Percentiles rank a stretch among this genome's conserved stretches.
Evolutionary conservation across 1,140 invertebrate genomes (phyloP).

Genomic region (Penaeus indicus): DNA sequence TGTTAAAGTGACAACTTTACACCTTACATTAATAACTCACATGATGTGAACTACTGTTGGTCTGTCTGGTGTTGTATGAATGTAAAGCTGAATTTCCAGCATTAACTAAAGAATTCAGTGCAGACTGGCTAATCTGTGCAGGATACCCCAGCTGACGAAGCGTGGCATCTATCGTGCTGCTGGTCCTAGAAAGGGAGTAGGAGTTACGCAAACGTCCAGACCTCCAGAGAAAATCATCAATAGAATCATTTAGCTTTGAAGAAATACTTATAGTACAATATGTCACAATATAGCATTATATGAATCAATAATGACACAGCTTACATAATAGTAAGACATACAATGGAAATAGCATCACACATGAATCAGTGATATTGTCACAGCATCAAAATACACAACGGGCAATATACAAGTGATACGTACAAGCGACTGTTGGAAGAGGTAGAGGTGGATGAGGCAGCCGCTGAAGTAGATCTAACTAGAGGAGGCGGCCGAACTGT

Average conservation of each 20-base stretch:
- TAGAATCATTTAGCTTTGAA: too few species aligned
- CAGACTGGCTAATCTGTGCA: slow-evolving; percentile 52
- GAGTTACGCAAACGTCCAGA: not conserved
- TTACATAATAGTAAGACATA: too few species aligned
- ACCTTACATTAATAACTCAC: slow-evolving; percentile 27
- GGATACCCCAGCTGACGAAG: slow-evolving; percentile 58
- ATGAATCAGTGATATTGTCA: not conserved
- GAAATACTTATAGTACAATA: too few species aligned
- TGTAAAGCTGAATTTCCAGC: slow-evolving; percentile 47
- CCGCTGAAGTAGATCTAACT: slow-evolving; percentile 54
- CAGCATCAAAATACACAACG: not conserved
- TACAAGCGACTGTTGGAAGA: slow-evolving; percentile 49
- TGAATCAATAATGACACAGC: too few species aligned
- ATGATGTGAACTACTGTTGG: slow-evolving; percentile 41
- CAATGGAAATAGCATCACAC: too few species aligned
- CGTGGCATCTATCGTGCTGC: slow-evolving; percentile 50
- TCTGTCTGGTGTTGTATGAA: slow-evolving; percentile 58
- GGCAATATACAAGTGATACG: not conserved
- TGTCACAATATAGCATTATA: too few species aligned
- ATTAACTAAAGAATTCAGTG: slow-evolving; percentile 57
- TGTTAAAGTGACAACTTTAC: not conserved
- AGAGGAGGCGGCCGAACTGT: slow-evolving; percentile 54
- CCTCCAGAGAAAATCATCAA: too few species aligned
- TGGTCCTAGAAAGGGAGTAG: slow-evolving; percentile 15
- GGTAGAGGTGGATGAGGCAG: slow-evolving; percentile 53